Base-by-base conservation (phyloP, 2,113 vertebrate genomes). In the Tringa solitaria region DNA sequence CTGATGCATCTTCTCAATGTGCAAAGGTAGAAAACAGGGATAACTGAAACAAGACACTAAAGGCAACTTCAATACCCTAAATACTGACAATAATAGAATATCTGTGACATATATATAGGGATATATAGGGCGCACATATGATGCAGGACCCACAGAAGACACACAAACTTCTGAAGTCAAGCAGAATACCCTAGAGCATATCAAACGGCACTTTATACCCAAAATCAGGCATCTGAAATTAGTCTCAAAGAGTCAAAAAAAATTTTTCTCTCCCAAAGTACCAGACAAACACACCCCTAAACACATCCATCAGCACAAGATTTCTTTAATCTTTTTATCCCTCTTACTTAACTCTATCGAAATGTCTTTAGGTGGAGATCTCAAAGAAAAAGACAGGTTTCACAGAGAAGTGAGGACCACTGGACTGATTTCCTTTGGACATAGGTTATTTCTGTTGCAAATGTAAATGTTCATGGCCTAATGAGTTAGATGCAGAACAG, bases 261-360 rank as follows among this genome's bases (percentile, higher is more conserved):
- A 27, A 16, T 35, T 6, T 48, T 68, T 74, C 8, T 43, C 28
- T 59, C 8, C 11, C 30, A 56, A 77, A 53, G 8, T 33, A 72
- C 8, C 10, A n/a, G 14, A 33, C 6, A 46, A 93, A 78, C 24
- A n/a, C 21, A 75, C 26, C 32, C 39, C 15, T 83, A 80, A 91
- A 63, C 6, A 33, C 16, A 89, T 24, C 10, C 15, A 59, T 21
- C 27, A 48, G 59, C 32, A 28, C 7, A 85, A 63, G 30, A 37
- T 59, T 56, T 43, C 33, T 79, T 51, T 43, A 63, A 48, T 73
- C 5, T 39, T 84, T 83, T 64, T 48, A n/a, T 56, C 61, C 10
- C 16, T 35, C 8, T 32, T 57, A 28, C 32, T 59, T 51, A 57
- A 27, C 4, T 59, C 32, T 37, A n/a, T 13, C 0, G 0, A 90